Evolutionary conservation across 92 coral and sea anemone species (phyloP), one percentile per base, ranked within the genome.

Genomic region (Heliopora coerulea): DNA sequence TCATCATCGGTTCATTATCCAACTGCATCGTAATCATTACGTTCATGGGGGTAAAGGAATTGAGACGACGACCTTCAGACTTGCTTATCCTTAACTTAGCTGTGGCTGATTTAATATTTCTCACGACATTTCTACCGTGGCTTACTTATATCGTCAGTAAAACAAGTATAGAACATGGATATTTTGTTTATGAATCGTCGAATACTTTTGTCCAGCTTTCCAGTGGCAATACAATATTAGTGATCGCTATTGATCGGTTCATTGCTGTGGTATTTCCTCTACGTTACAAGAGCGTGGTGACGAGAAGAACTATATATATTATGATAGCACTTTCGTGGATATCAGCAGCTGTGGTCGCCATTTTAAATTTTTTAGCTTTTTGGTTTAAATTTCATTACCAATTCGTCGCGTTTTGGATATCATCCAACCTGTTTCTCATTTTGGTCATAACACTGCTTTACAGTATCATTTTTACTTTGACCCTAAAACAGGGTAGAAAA

Each of bases 221-320:
- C 7, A 65, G 52, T 42, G 72, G 72, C 3, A 8, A 39, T 41
- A 44, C 72, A 2, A 65, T 65, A 4, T 65, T 39, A 4, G 14
- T 41, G 14, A 65, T 65, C 34, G 56, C 52, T n/a, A 13, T 65
- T 19, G 72, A 65, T 26, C 19, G 56, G 20, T 41, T 65, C 34
- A 65, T 65, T n/a, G 72, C 72, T 18, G 72, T 65, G 19, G 56
- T 65, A 20, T 35, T 15, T 30, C 72, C 72, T 40, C 15, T 65
- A 44, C 48, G 72, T 12, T 65, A 65, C 30, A 44, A 42, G 26
- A 46, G 27, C 11, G 2, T 65, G 17, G 18, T 65, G 2, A 65
- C 72, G 12, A 23, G 54, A 12, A 65, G n/a, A 2, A 19, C 26
- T 4, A 19, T 65, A 0, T 39, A 25, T 17, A 41, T 39, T 39